A percentile compares a stretch with the other conserved stretches of the same genome.
Evolutionary conservation across 2,113 vertebrate species (phyloP).

Genomic region (Lasiurus cinereus): DNA sequence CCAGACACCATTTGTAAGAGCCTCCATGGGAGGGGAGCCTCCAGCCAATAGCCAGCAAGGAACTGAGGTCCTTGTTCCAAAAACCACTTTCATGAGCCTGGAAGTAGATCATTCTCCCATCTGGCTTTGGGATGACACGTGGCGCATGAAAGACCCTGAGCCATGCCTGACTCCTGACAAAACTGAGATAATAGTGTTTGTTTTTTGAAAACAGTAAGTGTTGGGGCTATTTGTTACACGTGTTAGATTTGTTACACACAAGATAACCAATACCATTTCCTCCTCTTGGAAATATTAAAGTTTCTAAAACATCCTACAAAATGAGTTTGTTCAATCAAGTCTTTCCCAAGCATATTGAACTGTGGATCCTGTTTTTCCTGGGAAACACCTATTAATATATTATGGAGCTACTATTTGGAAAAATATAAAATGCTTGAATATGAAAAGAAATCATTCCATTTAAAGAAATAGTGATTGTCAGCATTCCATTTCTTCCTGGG

Average conservation of each 20-base stretch:
- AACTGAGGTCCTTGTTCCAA: no score
- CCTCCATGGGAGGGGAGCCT: no score
- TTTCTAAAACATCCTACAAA: not conserved
- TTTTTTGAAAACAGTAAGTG: not conserved
- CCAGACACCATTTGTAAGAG: not conserved
- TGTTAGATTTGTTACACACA: not conserved
- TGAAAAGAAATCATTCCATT: constrained; percentile 19
- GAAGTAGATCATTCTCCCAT: no score
- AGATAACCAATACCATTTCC: not conserved
- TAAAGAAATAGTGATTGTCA: not conserved
- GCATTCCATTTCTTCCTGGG: not conserved
- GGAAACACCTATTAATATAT: not conserved
- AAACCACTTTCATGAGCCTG: no score
- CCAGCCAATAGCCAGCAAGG: no score
- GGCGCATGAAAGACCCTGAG: no score
- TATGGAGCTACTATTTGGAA: constrained; percentile 20
- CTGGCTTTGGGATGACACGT: no score
- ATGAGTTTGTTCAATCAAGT: not conserved
- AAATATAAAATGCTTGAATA: constrained; percentile 41
- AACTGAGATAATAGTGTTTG: not conserved
- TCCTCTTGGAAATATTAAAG: not conserved
- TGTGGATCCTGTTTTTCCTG: constrained; percentile 28
- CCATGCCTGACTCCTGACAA: not conserved
- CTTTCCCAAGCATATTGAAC: constrained; percentile 9
- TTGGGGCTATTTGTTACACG: not conserved